Percentiles rank a stretch among this genome's conserved stretches.
These are phyloP conservation scores for Muscicapa comitata DNA, from an alignment of 2,797 vertebrate species.

Conservation along the genomic window DNA sequence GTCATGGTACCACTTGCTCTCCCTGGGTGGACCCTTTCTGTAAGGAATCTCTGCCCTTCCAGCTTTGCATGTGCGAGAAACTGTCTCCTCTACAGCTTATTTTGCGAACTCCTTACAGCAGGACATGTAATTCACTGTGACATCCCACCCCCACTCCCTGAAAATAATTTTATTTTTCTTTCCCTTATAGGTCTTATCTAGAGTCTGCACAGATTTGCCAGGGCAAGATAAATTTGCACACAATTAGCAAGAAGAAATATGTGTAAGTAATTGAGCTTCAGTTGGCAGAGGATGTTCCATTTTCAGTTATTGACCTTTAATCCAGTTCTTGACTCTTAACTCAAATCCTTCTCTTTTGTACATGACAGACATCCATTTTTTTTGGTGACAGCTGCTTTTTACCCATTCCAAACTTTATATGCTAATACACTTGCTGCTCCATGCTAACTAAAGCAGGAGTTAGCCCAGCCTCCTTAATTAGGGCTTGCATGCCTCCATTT, in stretches of 20 bases:
- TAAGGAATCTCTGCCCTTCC: background rate
- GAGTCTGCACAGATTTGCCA: background rate
- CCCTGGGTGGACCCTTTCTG: fast-evolving
- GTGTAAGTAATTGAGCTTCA: background rate
- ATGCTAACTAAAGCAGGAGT: background rate
- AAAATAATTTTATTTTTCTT: background rate
- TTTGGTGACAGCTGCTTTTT: background rate
- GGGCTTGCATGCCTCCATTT: background rate
- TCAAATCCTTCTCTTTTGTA: background rate
- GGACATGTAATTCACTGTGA: background rate
- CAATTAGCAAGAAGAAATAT: background rate
- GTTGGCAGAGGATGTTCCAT: background rate
- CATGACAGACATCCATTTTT: background rate
- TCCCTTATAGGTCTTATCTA: background rate
- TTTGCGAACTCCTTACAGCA: background rate
- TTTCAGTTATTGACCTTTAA: background rate
- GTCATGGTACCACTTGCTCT: background rate
- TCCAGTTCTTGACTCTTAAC: background rate
- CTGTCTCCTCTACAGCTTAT: background rate
- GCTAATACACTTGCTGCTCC: background rate
- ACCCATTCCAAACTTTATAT: background rate
- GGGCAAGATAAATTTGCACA: background rate
- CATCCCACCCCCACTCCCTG: fast-evolving
- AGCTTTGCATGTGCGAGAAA: background rate
- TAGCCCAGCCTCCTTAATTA: background rate